Conservation (phyloP, 30 jellyfish, hydroid and myxozoan species). For the Chrysaora quinquecirrha region DNA sequence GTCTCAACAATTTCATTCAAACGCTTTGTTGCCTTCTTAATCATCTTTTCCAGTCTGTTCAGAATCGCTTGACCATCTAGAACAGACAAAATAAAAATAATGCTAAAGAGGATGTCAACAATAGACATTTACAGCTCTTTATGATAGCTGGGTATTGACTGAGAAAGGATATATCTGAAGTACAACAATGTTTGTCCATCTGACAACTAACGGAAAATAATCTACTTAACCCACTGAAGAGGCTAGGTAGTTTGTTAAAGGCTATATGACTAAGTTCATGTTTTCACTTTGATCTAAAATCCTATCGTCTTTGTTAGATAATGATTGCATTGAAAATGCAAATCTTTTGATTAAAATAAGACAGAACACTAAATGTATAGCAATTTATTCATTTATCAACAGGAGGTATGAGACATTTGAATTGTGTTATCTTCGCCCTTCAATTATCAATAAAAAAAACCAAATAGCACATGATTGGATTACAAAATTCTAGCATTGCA, state of each 20-base stretch:
- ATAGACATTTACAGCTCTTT: neutral
- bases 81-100: neutral
- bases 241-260: too few relatives aligned
- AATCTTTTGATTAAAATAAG: constrained; percentile 9
- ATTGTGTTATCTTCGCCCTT: neutral
- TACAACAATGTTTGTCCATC: neutral
- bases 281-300: too few relatives aligned
- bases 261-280: too few relatives aligned
- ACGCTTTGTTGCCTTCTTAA: constrained; percentile 28
- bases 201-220: neutral
- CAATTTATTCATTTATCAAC: neutral
- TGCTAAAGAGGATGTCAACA: constrained; percentile 1
- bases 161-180: neutral
- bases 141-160: neutral
- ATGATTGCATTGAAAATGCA: constrained; percentile 9
- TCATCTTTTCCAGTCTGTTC: constrained; percentile 29
- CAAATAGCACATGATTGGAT: constrained; percentile 7
- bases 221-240: neutral
- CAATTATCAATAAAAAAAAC: constrained; percentile 2
- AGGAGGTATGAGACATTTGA: neutral
- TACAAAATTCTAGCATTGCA: constrained; percentile 6
- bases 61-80: constrained; percentile 29
- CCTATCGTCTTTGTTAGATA: neutral
- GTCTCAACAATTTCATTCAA: constrained; percentile 18
- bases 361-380: constrained; percentile 7